Conservation (phyloP, 2,797 vertebrate species). For the Tragopan temminckii region DNA sequence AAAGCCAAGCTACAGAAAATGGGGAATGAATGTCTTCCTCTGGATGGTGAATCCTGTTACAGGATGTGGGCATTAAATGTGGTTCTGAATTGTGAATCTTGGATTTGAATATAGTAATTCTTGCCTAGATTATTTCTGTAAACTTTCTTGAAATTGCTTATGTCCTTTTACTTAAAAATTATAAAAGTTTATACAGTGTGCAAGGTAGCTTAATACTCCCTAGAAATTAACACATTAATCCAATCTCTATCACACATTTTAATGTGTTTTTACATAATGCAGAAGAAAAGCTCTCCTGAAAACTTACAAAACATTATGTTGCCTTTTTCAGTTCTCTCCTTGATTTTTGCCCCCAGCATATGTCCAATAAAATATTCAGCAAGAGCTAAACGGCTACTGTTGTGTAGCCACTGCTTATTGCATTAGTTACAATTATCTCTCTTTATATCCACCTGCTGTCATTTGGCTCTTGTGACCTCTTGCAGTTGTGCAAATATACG, state of each 20-base stretch:
- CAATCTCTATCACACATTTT: background rate
- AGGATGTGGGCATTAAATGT: background rate
- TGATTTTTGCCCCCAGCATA: background rate
- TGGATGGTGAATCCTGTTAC: background rate
- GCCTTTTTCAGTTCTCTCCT: background rate
- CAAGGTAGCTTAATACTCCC: constrained; percentile 4
- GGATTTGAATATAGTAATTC: background rate
- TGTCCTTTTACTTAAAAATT: constrained; percentile 20
- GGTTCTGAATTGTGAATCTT: background rate
- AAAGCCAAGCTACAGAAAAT: background rate
- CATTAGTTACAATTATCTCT: constrained; percentile 34
- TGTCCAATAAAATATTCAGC: background rate
- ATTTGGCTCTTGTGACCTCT: constrained; percentile 10
- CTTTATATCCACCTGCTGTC: constrained; percentile 12
- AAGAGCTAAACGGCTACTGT: background rate
- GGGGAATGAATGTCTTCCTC: background rate
- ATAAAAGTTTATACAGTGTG: background rate
- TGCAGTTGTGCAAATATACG: constrained; percentile 12
- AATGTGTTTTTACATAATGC: background rate
- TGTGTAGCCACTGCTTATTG: constrained; percentile 13
- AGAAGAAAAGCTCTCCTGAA: background rate
- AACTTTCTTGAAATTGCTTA: background rate
- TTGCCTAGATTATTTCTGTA: background rate
- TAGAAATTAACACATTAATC: constrained; percentile 50
- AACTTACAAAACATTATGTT: background rate